Evolutionary conservation across 2,888 invertebrate species (phyloP).

Genomic region (Tridacna crocea): DNA sequence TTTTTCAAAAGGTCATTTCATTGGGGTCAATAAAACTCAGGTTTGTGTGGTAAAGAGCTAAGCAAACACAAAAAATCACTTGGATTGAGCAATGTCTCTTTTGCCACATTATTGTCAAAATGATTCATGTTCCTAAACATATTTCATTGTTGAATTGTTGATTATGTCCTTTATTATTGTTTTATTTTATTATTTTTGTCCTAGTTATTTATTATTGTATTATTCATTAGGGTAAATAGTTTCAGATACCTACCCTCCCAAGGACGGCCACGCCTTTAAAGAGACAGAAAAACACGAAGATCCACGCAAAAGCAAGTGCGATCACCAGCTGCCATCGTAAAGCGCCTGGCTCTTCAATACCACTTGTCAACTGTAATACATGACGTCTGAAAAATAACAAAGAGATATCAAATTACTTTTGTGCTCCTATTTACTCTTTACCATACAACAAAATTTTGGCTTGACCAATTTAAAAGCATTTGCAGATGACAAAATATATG

Average conservation of each 20-base stretch:
- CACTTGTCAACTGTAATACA: slow-evolving; percentile 78
- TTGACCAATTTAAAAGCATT: neutral
- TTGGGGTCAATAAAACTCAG: too few relatives aligned
- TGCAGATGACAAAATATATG: neutral
- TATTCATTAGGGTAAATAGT: too few relatives aligned
- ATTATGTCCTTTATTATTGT: too few relatives aligned
- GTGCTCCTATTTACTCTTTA: neutral
- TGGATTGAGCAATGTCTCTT: too few relatives aligned
- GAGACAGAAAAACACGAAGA: slow-evolving; percentile 82
- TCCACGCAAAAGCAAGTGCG: slow-evolving; percentile 80
- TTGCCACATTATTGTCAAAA: too few relatives aligned
- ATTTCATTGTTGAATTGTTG: too few relatives aligned
- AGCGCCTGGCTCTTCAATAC: slow-evolving; percentile 79
- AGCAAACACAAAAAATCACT: too few relatives aligned
- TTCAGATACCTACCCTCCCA: slow-evolving; percentile 74
- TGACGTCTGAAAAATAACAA: slow-evolving; percentile 73
- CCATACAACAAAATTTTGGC: neutral
- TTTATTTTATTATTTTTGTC: too few relatives aligned
- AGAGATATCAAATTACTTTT: neutral
- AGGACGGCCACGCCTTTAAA: slow-evolving; percentile 82
- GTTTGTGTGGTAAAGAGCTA: too few relatives aligned
- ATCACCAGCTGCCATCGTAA: slow-evolving; percentile 79
- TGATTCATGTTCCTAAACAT: too few relatives aligned
- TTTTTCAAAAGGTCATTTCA: too few relatives aligned
- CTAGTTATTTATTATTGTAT: too few relatives aligned